Evolutionary conservation across 2,888 invertebrate species (phyloP), one percentile per base, ranked within the genome.

Genomic region (Plebejus anna): DNA sequence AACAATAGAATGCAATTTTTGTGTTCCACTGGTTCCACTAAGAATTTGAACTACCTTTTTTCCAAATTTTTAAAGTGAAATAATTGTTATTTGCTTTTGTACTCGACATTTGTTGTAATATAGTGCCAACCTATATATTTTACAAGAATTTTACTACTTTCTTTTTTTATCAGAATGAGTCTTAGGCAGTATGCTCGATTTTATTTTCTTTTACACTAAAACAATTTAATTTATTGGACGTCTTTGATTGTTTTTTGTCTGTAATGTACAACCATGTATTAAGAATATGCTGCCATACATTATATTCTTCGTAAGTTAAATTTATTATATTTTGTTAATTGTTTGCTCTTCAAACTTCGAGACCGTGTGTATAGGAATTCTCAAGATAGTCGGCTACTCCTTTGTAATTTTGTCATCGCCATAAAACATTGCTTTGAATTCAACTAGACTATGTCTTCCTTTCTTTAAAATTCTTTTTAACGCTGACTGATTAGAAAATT

Each of bases 371-470:
- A 73, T 73, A 55, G 9, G 51, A 55, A 73, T 55, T 55, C 32
- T 73, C 42, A 51, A 70, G 72, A 42, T 47, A n/a, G 73, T 73
- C 73, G 73, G 73, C 55, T 73, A 55, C 51, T 55, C 47, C 36
- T 55, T 73, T 80, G 81, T 84, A 84, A 84, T 84, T 86, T 87
- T 84, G 87, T 80, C 82, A 83, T 84, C 81, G 83, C 83, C 81
- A 66, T 66, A 36, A 36, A 36, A 32, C 66, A 66, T 66, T 66
- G 61, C 61, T 11, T 11, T 61, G 61, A 11, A 61, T 66, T 36
- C 32, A 11, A 66, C 16, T 32, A 66, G 66, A 36, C 66, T 61
- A 4, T 28, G 61, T 32, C 6, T 32, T 32, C 13, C 13, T 66
- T 66, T 32, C 1, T 32, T 13, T 66, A 32, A 32, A 66, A 16